Conservation (phyloP, 2,888 invertebrate genomes). For the Drosophila mercatorum region DNA sequence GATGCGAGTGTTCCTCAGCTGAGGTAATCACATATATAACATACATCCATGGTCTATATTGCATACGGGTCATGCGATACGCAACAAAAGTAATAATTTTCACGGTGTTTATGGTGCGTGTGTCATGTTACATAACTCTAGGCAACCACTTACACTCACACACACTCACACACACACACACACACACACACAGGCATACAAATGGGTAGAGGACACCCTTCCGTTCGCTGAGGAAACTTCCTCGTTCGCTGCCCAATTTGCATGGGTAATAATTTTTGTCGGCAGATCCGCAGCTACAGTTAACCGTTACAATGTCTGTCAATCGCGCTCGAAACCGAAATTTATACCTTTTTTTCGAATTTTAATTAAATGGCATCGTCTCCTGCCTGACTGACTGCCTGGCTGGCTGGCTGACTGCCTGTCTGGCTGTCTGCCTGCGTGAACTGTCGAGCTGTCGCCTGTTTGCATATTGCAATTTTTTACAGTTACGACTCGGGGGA, state of each 20-base stretch:
- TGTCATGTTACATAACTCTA: conserved; percentile 73
- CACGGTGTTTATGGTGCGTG: conserved; percentile 63
- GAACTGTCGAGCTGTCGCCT: conserved; percentile 43
- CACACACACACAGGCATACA: conserved; percentile 14
- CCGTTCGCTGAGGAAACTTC: conserved; percentile 26
- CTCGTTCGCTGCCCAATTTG: conserved; percentile 67
- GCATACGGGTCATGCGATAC: conserved; percentile 47
- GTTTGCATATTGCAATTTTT: conserved; percentile 79
- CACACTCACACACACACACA: conserved; percentile 12
- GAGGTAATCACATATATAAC: neutral
- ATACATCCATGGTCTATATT: neutral
- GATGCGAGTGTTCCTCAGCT: neutral
- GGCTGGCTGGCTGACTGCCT: no score
- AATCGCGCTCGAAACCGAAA: conserved; percentile 73
- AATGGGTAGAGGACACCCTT: conserved; percentile 36
- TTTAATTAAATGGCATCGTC: conserved; percentile 78
- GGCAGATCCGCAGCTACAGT: conserved; percentile 49
- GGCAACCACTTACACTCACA: conserved; percentile 30
- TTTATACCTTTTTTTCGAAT: conserved; percentile 74
- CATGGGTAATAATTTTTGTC: conserved; percentile 76
- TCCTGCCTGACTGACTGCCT: conserved; percentile 2
- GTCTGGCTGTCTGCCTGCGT: neutral
- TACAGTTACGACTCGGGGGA: conserved; percentile 38
- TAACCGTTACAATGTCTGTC: conserved; percentile 70
- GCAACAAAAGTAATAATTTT: conserved; percentile 62